phyloP scores from a whole-genome alignment of 2,113 vertebrate species.

The Myanophis thanlyinensis region DNA sequence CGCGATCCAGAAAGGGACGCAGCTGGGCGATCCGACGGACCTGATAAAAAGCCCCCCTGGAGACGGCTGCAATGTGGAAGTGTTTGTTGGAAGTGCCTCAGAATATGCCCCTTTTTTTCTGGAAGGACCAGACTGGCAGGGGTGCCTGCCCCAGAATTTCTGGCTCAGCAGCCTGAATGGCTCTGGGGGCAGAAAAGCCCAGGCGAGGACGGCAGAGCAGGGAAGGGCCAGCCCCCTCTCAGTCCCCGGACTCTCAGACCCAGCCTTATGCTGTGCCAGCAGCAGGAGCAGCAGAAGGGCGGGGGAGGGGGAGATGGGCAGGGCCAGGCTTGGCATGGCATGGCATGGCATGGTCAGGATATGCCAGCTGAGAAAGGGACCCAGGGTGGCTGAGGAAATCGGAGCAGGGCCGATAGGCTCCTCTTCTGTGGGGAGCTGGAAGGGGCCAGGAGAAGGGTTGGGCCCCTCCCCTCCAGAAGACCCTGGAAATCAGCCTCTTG shows the following conservation, averaged over 20 bases:
- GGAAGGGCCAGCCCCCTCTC: not conserved
- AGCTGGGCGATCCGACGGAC: too few species aligned
- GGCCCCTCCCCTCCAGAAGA: not conserved
- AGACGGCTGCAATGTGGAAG: too few species aligned
- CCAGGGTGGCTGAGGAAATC: too few species aligned
- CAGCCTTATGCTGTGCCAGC: too few species aligned
- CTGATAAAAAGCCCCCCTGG: too few species aligned
- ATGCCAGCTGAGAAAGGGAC: not conserved
- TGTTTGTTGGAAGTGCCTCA: not conserved
- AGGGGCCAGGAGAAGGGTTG: not conserved
- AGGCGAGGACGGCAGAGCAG: not conserved
- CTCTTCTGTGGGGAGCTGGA: not conserved
- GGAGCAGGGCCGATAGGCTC: too few species aligned
- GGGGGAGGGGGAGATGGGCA: too few species aligned
- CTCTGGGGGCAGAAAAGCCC: not conserved
- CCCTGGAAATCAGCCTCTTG: not conserved
- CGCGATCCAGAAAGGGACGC: too few species aligned
- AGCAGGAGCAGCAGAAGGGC: not conserved
- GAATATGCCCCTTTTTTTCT: not conserved
- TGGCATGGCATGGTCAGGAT: not conserved
- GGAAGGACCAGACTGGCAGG: not conserved
- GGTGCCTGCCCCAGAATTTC: not conserved
- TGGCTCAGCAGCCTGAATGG: not conserved
- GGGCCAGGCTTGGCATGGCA: not conserved
- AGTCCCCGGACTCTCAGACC: not conserved